phyloP scores from a whole-genome alignment of 2,797 vertebrate species.

The Periparus ater region DNA sequence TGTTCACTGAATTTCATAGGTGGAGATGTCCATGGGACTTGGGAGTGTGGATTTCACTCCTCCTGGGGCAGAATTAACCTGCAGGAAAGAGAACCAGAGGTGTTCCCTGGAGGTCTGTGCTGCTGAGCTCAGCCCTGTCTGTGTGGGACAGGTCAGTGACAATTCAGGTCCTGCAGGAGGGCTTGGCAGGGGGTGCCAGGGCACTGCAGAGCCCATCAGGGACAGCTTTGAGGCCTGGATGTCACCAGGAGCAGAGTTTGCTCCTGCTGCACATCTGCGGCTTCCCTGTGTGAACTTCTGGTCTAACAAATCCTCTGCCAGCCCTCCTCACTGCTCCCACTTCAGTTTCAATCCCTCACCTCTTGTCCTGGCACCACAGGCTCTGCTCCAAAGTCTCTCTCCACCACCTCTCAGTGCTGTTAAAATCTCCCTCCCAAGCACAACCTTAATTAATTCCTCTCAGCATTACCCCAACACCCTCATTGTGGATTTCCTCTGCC shows the following conservation, averaged over 20 bases:
- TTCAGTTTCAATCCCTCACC: background rate
- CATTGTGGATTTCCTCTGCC: rapidly evolving
- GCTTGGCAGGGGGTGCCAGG: background rate
- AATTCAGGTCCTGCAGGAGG: background rate
- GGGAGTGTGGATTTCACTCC: background rate
- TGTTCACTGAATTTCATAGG: background rate
- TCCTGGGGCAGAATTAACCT: background rate
- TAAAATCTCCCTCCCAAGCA: background rate
- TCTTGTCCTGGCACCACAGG: background rate
- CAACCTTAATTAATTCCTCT: background rate
- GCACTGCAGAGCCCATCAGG: background rate
- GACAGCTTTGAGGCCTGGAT: background rate
- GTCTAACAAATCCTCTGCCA: background rate
- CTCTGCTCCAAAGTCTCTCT: background rate
- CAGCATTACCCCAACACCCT: background rate
- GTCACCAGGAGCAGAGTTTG: background rate
- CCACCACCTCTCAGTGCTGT: background rate
- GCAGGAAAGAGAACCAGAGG: rapidly evolving
- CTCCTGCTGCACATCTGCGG: background rate
- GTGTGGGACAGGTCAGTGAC: background rate
- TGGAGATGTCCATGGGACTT: background rate
- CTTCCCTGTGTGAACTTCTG: background rate
- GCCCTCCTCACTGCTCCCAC: background rate
- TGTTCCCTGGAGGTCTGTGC: background rate
- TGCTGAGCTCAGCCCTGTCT: background rate